Base-by-base conservation (phyloP, 2,888 invertebrate genomes). In the Spodoptera littoralis region DNA sequence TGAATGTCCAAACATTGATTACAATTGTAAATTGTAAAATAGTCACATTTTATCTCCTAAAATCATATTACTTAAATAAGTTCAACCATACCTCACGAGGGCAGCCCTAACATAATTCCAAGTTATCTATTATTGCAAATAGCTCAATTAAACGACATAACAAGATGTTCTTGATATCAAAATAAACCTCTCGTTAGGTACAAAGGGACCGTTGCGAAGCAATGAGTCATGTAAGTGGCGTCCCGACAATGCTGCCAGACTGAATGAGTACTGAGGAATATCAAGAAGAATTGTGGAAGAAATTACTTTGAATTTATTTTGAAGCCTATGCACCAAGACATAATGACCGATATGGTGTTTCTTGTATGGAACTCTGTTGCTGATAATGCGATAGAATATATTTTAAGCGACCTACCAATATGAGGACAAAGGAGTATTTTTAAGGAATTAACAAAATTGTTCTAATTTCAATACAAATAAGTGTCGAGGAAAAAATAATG, bases 181-280 rank as follows among this genome's bases (percentile, higher is more conserved):
- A 57, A 65, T 60, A 71, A 45, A 51, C 50, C 47, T 47, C 51
- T 46, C 46, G 12, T 30, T 36, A 36, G 6, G 42, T 41, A 60
- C 46, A 66, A 73, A 51, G 57, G 54, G 36, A 45, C 30, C 9
- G 30, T 57, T 53, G 27, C 47, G n/a, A 58, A 4, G 44, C 48
- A 18, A 36, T 73, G 71, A 73, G 11, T 71, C 71, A 71, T 55
- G 47, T 30, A n/a, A 46, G 48, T 58, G 69, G 57, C 54, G 45
- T 73, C 42, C 42, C 45, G 55, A 61, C 54, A 67, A 70, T 73
- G 45, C 57, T 49, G 41, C 24, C 30, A 43, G 49, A 73, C 68
- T 52, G 46, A 11, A 50, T 24, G 36, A 41, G 27, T 1, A 47
- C 18, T 24, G 50, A 36, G 8, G 36, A 36, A 36, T 5, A 51